A percentile compares a stretch with the other conserved stretches of the same genome.
phyloP scores from a whole-genome alignment of 2,797 vertebrate genomes.

The Danionella dracula region DNA sequence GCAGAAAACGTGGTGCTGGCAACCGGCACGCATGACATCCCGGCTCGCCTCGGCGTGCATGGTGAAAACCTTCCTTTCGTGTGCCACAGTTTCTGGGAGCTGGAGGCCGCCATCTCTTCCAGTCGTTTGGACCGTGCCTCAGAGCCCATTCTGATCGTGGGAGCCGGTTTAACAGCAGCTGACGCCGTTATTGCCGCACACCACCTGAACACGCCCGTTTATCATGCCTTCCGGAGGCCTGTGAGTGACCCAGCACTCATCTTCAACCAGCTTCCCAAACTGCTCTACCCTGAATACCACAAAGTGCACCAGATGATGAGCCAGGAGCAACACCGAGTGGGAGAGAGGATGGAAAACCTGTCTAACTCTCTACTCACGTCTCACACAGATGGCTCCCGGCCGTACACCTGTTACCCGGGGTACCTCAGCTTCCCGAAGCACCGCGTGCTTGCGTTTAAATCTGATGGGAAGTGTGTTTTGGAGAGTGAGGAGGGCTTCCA shows the following conservation, averaged over 20 bases:
- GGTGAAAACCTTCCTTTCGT: constrained; percentile 73
- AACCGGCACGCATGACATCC: constrained; percentile 76
- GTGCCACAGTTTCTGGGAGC: constrained; percentile 73
- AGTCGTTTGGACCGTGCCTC: constrained; percentile 60
- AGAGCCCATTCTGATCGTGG: constrained; percentile 72
- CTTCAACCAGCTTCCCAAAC: constrained; percentile 77
- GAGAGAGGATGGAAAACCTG: not conserved
- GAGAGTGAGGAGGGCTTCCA: constrained; percentile 56
- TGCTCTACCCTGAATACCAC: constrained; percentile 80
- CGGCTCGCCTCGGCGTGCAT: constrained; percentile 63
- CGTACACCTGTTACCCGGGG: constrained; percentile 54
- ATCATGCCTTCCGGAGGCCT: constrained; percentile 68
- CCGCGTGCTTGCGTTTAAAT: constrained; percentile 59
- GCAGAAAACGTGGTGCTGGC: constrained; percentile 72
- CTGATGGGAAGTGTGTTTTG: constrained; percentile 67
- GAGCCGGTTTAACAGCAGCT: constrained; percentile 73
- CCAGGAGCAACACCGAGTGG: constrained; percentile 62
- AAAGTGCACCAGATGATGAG: constrained; percentile 84
- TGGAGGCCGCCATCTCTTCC: constrained; percentile 66
- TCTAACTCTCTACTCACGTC: not conserved
- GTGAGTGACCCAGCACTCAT: constrained; percentile 69
- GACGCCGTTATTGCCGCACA: constrained; percentile 71
- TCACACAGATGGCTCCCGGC: not conserved
- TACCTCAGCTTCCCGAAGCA: constrained; percentile 73
- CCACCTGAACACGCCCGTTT: constrained; percentile 69